Evolutionary conservation across 1,140 invertebrate genomes (phyloP), one percentile per base, ranked within the genome.

Genomic region (Drosophila gunungcola): DNA sequence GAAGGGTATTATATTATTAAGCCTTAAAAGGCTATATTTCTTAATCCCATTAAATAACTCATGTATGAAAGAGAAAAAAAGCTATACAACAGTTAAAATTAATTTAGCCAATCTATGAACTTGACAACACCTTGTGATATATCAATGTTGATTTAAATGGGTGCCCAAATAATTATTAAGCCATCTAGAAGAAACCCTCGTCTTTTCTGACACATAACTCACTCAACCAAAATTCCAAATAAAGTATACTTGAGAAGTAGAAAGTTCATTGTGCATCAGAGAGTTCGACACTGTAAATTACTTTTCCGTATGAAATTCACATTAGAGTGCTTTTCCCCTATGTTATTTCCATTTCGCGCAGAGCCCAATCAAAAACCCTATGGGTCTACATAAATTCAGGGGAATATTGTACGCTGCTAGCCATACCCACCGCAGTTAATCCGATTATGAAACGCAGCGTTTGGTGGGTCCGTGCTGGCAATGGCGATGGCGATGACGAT

Each of bases 391-490:
- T 88, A 86, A 88, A 88, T 86, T 86, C 65, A 80, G 70, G 70
- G 64, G 61, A 67, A 84, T 90, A 90, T 83, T 89, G 78, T 88
- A 48, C 54, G 65, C 42, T 52, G 32, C 43, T 60, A 13, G 16
- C 32, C 13, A 11, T 90, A 90, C 85, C 85, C 80, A 89, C 85
- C 85, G 85, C 85, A 89, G 85, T 89, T 89, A 89, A 89, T 78
- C 85, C 57, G 85, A 84, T 89, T 89, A 89, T 80, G 73, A 90
- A 89, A 77, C 55, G 72, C 62, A 52, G 62, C 56, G 70, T 55
- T 64, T 41, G 58, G 58, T 29, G 72, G 72, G 2, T 49, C 16
- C 65, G 39, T 4, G 29, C 7, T 32, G 29, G 29, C 29, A 4
- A 32, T 32, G 29, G 29, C 29, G 29, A 32, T 32, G 29, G 16